These are phyloP conservation scores for Leptarthrus brevirostris DNA, from an alignment of 2,888 invertebrate species.

Conservation along the genomic window DNA sequence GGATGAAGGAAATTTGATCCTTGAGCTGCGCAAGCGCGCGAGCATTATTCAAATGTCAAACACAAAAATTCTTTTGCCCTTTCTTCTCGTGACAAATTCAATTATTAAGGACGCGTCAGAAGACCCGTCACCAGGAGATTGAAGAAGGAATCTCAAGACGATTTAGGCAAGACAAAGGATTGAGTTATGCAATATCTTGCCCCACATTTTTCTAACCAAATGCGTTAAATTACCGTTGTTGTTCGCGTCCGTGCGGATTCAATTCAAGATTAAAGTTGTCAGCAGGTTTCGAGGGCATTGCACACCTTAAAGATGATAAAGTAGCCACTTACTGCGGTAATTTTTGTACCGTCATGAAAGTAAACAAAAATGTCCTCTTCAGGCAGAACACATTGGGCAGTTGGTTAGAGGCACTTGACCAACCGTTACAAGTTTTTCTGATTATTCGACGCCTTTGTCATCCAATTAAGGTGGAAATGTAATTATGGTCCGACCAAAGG, in stretches of 20 bases:
- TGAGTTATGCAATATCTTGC: constrained; percentile 25
- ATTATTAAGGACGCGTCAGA: neutral
- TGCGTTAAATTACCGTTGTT: neutral
- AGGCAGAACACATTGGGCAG: constrained; percentile 24
- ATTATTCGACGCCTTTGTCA: constrained; percentile 42
- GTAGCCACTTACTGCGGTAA: constrained; percentile 37
- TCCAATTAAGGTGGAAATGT: constrained; percentile 45
- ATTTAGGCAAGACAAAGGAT: neutral
- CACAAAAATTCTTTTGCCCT: constrained; percentile 9
- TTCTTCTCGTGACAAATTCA: constrained; percentile 2
- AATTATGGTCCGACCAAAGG: constrained; percentile 9
- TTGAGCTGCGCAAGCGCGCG: constrained; percentile 14
- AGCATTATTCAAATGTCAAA: constrained; percentile 40
- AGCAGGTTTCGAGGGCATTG: constrained; percentile 29
- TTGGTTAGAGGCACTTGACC: constrained; percentile 47
- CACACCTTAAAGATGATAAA: constrained; percentile 4
- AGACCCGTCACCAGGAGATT: neutral
- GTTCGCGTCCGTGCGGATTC: neutral
- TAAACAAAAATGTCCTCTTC: constrained; percentile 38
- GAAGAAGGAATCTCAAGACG: neutral
- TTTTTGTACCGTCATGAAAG: constrained; percentile 24
- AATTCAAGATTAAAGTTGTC: neutral
- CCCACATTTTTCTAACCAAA: neutral
- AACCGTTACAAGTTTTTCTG: constrained; percentile 49
- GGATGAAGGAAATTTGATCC: constrained; percentile 33